Evolutionary conservation across 2,888 invertebrate species (phyloP).

Genomic region (Aleiodes alternator): DNA sequence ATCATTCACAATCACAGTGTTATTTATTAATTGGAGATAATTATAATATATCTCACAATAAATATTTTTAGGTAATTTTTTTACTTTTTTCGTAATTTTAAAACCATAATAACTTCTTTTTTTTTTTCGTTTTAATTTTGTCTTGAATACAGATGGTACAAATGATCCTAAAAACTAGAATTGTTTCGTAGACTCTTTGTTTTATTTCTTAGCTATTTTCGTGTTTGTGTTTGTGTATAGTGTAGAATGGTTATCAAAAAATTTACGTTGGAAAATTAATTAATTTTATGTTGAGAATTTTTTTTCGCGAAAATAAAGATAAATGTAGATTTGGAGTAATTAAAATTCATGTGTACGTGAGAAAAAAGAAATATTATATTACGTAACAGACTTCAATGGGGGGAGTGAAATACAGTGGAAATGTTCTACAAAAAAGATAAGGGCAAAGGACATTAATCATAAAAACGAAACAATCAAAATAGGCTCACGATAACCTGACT

Average conservation of each 20-base stretch:
- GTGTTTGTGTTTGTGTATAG: slow-evolving; percentile 56
- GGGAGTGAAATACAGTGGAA: slow-evolving; percentile 34
- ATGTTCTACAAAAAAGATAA: slow-evolving; percentile 18
- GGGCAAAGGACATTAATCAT: slow-evolving; percentile 19
- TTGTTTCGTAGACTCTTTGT: slow-evolving; percentile 45
- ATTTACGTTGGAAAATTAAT: slow-evolving; percentile 2
- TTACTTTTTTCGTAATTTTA: slow-evolving; percentile 25
- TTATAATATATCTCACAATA: slow-evolving; percentile 40
- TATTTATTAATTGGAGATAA: slow-evolving; percentile 55
- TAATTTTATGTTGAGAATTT: slow-evolving; percentile 30
- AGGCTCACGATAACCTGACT: slow-evolving; percentile 45
- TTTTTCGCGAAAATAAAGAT: slow-evolving; percentile 35
- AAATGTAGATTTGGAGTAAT: slow-evolving; percentile 21
- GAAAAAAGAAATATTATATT: slow-evolving; percentile 35
- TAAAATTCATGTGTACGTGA: slow-evolving; percentile 10
- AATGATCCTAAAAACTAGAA: slow-evolving; percentile 72
- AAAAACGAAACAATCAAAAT: slow-evolving; percentile 43
- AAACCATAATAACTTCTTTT: slow-evolving; percentile 52
- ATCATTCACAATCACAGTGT: slow-evolving; percentile 54
- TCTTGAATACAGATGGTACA: slow-evolving; percentile 74
- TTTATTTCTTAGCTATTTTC: slow-evolving; percentile 34
- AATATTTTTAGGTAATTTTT: slow-evolving; percentile 16
- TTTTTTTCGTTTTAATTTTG: slow-evolving; percentile 61
- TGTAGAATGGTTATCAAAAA: slow-evolving; percentile 30
- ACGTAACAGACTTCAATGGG: slow-evolving; percentile 37